These are phyloP conservation scores for Drosophila rellima DNA, from an alignment of 2,888 invertebrate species.

Conservation along the genomic window DNA sequence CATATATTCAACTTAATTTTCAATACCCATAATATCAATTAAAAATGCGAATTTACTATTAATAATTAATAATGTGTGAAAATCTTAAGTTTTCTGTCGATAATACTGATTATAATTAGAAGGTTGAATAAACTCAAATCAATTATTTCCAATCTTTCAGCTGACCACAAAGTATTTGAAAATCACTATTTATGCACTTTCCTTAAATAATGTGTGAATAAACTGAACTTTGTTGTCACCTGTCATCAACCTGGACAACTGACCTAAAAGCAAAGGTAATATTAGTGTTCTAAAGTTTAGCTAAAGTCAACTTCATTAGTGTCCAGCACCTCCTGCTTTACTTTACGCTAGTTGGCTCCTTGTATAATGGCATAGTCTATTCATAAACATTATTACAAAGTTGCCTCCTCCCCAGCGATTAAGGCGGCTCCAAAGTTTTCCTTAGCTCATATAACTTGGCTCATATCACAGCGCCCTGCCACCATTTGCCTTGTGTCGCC, in stretches of 20 bases:
- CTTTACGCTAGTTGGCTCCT: conserved; percentile 25
- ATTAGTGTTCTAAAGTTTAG: conserved; percentile 33
- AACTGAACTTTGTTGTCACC: conserved; percentile 13
- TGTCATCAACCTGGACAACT: conserved; percentile 20
- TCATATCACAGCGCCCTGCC: conserved; percentile 54
- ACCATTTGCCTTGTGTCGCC: not conserved
- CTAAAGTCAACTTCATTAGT: conserved; percentile 34
- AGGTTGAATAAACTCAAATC: not conserved
- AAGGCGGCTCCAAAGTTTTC: conserved; percentile 59
- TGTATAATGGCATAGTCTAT: conserved; percentile 39
- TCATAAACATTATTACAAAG: conserved; percentile 73
- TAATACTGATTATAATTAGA: not conserved
- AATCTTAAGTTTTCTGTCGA: not conserved
- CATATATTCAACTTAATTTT: no score
- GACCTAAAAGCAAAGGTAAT: conserved; percentile 23
- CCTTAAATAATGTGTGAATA: conserved; percentile 15
- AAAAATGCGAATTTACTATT: not conserved
- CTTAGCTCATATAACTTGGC: conserved; percentile 51
- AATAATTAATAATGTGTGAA: not conserved
- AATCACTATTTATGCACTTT: conserved; percentile 1
- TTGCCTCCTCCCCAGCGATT: conserved; percentile 68
- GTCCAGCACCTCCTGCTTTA: conserved; percentile 32
- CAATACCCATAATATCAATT: not conserved
- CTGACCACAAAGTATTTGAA: conserved; percentile 11
- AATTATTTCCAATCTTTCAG: not conserved